Percentiles rank a stretch among this genome's conserved stretches.
phyloP scores from a whole-genome alignment of 2,888 invertebrate species.

The Pogonocherus hispidulus region DNA sequence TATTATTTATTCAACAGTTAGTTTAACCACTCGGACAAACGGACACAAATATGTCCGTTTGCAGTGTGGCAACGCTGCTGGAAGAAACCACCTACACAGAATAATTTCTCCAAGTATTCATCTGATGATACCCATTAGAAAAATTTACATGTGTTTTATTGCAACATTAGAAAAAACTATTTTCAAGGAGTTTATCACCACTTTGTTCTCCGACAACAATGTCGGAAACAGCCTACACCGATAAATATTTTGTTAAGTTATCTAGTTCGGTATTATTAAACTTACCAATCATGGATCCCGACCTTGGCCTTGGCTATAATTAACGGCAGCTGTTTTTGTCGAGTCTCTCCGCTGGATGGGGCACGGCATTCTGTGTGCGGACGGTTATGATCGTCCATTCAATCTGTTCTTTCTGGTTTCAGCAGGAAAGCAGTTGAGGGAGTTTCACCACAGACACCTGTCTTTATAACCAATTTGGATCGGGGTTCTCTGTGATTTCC shows the following conservation, averaged over 20 bases:
- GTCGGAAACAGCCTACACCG: constrained; percentile 23
- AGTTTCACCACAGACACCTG: background rate
- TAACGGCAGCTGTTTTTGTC: constrained; percentile 57
- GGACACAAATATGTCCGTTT: too few species aligned
- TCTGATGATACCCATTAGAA: too few species aligned
- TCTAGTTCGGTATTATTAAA: constrained; percentile 36
- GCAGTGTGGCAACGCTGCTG: too few species aligned
- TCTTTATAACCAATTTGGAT: too few species aligned
- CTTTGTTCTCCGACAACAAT: constrained; percentile 17
- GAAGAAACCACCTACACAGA: too few species aligned
- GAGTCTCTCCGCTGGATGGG: constrained; percentile 17
- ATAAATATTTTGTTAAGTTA: constrained; percentile 35
- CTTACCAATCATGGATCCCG: constrained; percentile 39
- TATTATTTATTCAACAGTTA: too few species aligned
- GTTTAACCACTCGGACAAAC: too few species aligned
- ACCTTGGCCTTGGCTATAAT: constrained; percentile 61
- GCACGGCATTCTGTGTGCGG: constrained; percentile 18
- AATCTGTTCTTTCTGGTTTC: background rate
- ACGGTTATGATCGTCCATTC: constrained; percentile 17
- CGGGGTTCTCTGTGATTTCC: too few species aligned
- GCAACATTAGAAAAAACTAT: too few species aligned
- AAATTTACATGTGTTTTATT: too few species aligned
- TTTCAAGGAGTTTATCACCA: too few species aligned
- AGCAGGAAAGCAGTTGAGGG: constrained; percentile 3
- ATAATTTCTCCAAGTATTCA: too few species aligned